Conservation (phyloP, 2,113 vertebrate genomes). For the Scolopax mira region DNA sequence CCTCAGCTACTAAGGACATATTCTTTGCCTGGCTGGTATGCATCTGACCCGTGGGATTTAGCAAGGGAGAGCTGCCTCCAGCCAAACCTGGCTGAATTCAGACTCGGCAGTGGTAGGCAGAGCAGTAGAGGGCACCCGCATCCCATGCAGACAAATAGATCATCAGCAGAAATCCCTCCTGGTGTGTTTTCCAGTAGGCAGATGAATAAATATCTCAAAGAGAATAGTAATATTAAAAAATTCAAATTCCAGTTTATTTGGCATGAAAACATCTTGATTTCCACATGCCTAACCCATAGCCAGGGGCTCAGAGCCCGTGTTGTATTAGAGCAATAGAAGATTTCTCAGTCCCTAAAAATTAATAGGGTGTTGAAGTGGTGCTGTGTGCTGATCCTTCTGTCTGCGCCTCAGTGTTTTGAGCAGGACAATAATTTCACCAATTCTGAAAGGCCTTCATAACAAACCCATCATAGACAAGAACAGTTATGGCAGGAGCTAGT, state of each 20-base stretch:
- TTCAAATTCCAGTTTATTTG: neutral
- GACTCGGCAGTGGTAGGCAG: accelerated
- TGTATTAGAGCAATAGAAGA: neutral
- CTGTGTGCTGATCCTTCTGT: neutral
- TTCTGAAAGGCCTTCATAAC: neutral
- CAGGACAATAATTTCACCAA: neutral
- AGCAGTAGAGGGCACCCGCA: conserved; percentile 59
- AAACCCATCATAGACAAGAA: neutral
- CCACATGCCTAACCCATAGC: neutral
- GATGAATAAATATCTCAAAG: neutral
- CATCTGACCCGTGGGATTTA: neutral
- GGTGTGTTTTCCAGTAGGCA: neutral
- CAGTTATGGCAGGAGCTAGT: neutral
- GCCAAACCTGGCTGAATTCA: neutral
- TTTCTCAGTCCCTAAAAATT: neutral
- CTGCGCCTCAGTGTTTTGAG: neutral
- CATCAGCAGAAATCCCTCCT: neutral
- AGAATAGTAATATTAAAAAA: neutral
- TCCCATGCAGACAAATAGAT: neutral
- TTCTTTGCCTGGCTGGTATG: neutral
- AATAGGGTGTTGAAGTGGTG: accelerated
- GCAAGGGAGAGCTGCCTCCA: neutral
- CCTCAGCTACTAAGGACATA: neutral
- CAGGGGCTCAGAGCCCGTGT: accelerated
- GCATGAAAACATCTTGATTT: neutral